These are phyloP conservation scores for Vombatus ursinus DNA, from an alignment of 2,113 vertebrate genomes.

Conservation along the genomic window DNA sequence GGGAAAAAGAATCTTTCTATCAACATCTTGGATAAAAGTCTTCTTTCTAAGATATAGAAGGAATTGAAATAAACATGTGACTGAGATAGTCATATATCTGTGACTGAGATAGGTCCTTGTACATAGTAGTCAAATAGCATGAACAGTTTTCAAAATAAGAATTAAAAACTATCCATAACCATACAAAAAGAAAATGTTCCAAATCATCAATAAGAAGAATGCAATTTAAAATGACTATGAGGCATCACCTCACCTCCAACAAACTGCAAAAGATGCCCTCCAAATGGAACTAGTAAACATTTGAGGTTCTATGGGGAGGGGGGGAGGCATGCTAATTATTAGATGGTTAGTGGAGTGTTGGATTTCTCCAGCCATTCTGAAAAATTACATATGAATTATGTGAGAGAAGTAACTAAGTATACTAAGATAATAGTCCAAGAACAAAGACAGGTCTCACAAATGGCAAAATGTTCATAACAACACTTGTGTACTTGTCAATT, in stretches of 20 bases:
- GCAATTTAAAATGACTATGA: background rate
- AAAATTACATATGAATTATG: background rate
- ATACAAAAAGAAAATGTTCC: too few species aligned
- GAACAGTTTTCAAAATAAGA: background rate
- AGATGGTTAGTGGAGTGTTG: background rate
- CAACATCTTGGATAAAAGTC: background rate
- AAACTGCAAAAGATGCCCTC: background rate
- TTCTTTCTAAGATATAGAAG: background rate
- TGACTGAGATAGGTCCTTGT: background rate
- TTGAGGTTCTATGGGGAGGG: background rate
- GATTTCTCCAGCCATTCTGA: background rate
- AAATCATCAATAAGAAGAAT: background rate
- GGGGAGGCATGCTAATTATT: background rate
- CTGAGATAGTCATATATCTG: too few species aligned
- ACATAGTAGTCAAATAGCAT: background rate
- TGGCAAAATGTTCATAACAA: background rate
- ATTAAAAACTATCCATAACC: background rate
- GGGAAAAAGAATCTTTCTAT: background rate
- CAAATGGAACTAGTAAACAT: background rate
- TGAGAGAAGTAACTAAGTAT: background rate
- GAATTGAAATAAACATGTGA: background rate
- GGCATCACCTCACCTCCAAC: background rate
- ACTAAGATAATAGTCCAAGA: background rate
- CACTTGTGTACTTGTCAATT: background rate
- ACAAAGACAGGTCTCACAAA: background rate